Percentiles rank a stretch among this genome's conserved stretches.
Evolutionary conservation across 2,113 vertebrate species (phyloP).

Genomic region (Silurus meridionalis): DNA sequence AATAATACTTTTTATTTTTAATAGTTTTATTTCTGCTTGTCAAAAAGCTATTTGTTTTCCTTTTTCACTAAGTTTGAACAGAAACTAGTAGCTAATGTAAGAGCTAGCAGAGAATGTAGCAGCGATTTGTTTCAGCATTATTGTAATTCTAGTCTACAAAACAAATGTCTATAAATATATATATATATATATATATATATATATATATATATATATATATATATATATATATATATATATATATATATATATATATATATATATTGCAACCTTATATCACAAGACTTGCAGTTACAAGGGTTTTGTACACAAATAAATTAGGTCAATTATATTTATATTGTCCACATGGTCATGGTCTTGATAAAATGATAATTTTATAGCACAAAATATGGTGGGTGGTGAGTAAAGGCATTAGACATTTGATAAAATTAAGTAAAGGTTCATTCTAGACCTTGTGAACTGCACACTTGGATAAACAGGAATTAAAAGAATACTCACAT

Average conservation of each 20-base stretch:
- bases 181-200: no score
- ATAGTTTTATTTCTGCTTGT: neutral
- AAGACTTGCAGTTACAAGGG: no score
- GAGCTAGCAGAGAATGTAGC: neutral
- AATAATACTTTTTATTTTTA: neutral
- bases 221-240: no score
- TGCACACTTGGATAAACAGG: neutral
- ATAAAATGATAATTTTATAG: neutral
- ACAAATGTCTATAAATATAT: no score
- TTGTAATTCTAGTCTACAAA: no score
- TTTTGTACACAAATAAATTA: neutral
- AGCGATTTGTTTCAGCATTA: no score
- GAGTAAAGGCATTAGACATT: no score
- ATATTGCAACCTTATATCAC: no score
- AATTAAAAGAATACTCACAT: slow-evolving; percentile 77
- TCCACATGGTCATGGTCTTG: neutral
- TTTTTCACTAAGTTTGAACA: neutral
- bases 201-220: no score
- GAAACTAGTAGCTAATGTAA: neutral
- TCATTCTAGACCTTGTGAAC: neutral
- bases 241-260: no score
- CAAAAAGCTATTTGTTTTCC: neutral
- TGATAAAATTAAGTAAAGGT: no score
- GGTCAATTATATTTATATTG: neutral
- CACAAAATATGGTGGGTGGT: no score